phyloP scores from a whole-genome alignment of 2,113 vertebrate genomes.

The Phrynosoma platyrhinos region DNA sequence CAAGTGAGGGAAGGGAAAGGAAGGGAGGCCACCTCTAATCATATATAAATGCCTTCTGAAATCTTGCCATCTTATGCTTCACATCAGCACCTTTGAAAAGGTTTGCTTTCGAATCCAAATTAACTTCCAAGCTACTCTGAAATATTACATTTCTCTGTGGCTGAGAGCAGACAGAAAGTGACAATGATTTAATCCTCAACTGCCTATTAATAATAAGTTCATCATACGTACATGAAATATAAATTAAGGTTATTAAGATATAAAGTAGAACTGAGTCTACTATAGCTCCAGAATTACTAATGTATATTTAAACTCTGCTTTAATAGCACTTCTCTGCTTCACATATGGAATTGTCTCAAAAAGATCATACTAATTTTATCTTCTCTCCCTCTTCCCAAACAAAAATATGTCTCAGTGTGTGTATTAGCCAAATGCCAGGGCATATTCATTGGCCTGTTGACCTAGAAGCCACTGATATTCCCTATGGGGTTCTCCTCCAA shows the following conservation, averaged over 20 bases:
- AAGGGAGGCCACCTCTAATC: background rate
- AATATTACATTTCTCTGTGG: slow-evolving; percentile 6
- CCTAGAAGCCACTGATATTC: background rate
- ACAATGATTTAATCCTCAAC: background rate
- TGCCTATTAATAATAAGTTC: slow-evolving; percentile 29
- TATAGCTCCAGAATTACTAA: background rate
- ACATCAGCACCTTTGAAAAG: slow-evolving; percentile 17
- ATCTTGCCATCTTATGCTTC: background rate
- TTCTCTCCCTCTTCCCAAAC: too few relatives aligned
- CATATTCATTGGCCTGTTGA: too few relatives aligned
- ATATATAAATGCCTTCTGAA: slow-evolving; percentile 28
- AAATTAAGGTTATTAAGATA: slow-evolving; percentile 15
- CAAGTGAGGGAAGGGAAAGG: background rate
- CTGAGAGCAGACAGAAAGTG: background rate
- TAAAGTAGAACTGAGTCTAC: background rate
- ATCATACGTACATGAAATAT: background rate
- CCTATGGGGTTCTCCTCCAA: too few relatives aligned
- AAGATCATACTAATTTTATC: background rate
- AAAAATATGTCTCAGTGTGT: too few relatives aligned
- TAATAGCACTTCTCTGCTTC: background rate
- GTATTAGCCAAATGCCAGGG: too few relatives aligned
- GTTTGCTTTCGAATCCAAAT: slow-evolving; percentile 17
- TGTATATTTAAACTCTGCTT: background rate
- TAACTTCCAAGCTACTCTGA: slow-evolving; percentile 18
- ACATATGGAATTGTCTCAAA: background rate